These are phyloP conservation scores for Drosophila asahinai DNA, from an alignment of 1,140 invertebrate genomes.

Conservation along the genomic window DNA sequence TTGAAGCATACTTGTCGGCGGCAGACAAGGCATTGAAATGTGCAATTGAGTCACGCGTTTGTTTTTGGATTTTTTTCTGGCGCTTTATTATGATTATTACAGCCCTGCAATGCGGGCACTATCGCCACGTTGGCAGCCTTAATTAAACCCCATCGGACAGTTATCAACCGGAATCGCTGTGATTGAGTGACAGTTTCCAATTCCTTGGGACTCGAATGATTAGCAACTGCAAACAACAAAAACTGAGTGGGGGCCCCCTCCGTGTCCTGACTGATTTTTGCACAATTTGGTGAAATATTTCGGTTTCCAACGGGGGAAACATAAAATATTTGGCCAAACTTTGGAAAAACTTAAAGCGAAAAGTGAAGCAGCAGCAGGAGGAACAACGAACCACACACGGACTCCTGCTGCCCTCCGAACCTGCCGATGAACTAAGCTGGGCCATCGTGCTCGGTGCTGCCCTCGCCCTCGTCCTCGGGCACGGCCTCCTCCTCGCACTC, in stretches of 20 bases:
- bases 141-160: constrained; percentile 70
- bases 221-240: constrained; percentile 18
- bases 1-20: constrained; percentile 54
- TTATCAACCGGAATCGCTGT: constrained; percentile 39
- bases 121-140: constrained; percentile 56
- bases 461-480: constrained; percentile 37
- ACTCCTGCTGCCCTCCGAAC: constrained; percentile 1
- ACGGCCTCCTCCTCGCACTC: constrained; percentile 39
- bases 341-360: constrained; percentile 18
- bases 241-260: neutral
- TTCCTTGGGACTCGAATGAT: neutral
- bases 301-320: neutral
- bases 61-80: constrained; percentile 22
- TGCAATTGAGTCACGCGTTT: constrained; percentile 26
- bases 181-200: constrained; percentile 49
- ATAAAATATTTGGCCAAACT: constrained; percentile 37
- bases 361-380: neutral
- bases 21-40: constrained; percentile 20
- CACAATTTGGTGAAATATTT: constrained; percentile 53
- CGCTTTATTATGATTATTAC: constrained; percentile 48
- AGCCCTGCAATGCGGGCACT: constrained; percentile 38
- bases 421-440: constrained; percentile 10
- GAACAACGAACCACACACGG: neutral
- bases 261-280: constrained; percentile 3
- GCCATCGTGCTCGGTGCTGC: constrained; percentile 2